Evolutionary conservation across 2,113 vertebrate species (phyloP).

Genomic region (Plestiodon gilberti): DNA sequence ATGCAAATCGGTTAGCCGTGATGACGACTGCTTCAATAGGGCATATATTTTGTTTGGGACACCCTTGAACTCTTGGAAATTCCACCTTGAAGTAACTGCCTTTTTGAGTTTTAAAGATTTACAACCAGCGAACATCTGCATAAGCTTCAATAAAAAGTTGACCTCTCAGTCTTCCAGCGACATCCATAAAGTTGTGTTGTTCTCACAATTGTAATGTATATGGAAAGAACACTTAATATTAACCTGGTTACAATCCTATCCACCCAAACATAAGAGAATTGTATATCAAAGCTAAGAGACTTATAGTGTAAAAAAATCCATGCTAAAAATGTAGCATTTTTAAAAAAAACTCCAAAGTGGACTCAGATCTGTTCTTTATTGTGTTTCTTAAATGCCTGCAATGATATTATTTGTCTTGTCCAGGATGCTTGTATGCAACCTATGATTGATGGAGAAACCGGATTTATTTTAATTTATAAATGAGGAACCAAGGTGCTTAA

Average conservation of each 20-base stretch:
- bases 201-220: constrained; percentile 33
- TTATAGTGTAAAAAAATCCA: constrained; percentile 48
- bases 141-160: constrained; percentile 51
- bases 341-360: constrained; percentile 44
- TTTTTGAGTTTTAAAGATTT: constrained; percentile 49
- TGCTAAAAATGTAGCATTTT: constrained; percentile 60
- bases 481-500: constrained; percentile 81
- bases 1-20: not conserved
- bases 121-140: constrained; percentile 43
- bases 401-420: constrained; percentile 71
- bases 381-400: constrained; percentile 78
- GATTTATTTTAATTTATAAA: constrained; percentile 79
- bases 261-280: constrained; percentile 53
- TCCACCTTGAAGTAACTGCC: rapidly evolving
- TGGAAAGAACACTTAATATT: constrained; percentile 38
- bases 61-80: not conserved
- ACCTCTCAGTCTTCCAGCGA: constrained; percentile 58
- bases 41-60: not conserved
- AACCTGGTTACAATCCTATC: constrained; percentile 3
- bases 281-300: constrained; percentile 59
- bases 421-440: constrained; percentile 58
- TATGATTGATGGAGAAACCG: constrained; percentile 72
- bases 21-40: not conserved
- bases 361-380: constrained; percentile 60
- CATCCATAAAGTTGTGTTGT: constrained; percentile 47